These are phyloP conservation scores for Tupaia chinensis DNA, from an alignment of 2,113 vertebrate genomes.

Conservation along the genomic window DNA sequence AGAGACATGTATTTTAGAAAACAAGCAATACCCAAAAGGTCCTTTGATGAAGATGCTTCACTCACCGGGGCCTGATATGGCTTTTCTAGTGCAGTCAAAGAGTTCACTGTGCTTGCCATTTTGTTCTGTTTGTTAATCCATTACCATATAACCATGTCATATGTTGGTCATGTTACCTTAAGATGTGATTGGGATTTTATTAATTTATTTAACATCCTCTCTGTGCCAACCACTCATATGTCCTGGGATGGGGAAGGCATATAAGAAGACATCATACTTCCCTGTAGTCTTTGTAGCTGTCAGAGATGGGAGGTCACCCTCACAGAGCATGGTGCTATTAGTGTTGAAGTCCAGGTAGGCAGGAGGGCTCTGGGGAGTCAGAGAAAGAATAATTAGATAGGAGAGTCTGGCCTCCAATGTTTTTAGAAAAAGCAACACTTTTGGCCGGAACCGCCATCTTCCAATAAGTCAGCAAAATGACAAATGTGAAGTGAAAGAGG, in stretches of 20 bases:
- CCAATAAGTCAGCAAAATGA: too few species aligned
- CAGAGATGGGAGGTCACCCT: neutral
- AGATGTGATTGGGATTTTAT: neutral
- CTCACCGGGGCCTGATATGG: too few species aligned
- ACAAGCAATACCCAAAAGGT: neutral
- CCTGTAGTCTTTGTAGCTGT: neutral
- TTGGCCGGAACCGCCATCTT: too few species aligned
- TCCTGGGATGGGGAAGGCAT: neutral
- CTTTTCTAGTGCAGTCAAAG: neutral
- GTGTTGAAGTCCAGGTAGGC: neutral
- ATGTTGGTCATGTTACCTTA: neutral
- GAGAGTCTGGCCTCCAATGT: too few species aligned
- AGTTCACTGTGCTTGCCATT: neutral
- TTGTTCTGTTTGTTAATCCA: neutral
- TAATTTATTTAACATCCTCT: neutral
- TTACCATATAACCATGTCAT: neutral
- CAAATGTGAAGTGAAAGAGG: too few species aligned
- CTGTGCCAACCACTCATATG: neutral
- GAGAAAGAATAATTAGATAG: too few species aligned
- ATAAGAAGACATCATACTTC: neutral
- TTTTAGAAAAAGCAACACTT: neutral
- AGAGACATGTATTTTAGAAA: neutral
- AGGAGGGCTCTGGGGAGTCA: neutral
- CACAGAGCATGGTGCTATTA: rapidly evolving
- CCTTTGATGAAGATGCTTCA: neutral